These are phyloP conservation scores for Astatotilapia flaviijosephi DNA, from an alignment of 2,113 vertebrate genomes.

Conservation along the genomic window DNA sequence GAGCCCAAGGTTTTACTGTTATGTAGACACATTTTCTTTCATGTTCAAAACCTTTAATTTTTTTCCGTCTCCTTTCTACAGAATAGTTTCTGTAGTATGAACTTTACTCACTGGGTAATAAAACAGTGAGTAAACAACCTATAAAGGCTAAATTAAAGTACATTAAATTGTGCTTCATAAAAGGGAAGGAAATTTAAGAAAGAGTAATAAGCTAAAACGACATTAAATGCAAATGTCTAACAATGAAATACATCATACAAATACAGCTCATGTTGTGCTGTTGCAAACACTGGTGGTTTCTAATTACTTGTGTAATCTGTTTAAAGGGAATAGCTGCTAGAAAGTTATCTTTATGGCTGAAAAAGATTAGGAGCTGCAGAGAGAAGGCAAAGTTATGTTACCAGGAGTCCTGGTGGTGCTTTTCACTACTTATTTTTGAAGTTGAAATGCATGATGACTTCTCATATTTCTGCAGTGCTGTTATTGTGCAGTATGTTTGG, in stretches of 20 bases:
- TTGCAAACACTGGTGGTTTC: not conserved
- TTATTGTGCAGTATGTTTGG: slow-evolving; percentile 20
- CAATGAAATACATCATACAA: not conserved
- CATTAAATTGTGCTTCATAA: not conserved
- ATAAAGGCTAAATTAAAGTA: not conserved
- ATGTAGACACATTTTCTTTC: not conserved
- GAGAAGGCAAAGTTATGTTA: not conserved
- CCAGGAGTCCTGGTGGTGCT: not conserved
- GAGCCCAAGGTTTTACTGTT: slow-evolving; percentile 1
- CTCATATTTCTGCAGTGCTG: not conserved
- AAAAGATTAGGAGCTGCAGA: not conserved
- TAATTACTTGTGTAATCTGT: not conserved
- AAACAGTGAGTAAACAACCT: not conserved
- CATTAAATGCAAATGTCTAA: not conserved
- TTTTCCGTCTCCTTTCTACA: not conserved
- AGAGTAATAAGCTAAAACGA: not conserved
- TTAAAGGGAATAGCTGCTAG: not conserved
- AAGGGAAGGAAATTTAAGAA: not conserved
- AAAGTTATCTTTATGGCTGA: not conserved
- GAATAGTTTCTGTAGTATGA: not conserved
- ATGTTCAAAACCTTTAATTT: not conserved
- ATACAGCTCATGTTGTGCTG: not conserved
- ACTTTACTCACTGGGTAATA: not conserved
- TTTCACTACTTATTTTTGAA: not conserved
- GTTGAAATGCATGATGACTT: slow-evolving; percentile 1